Evolutionary conservation across 2,113 vertebrate species (phyloP).

Genomic region (Carassius carassius): DNA sequence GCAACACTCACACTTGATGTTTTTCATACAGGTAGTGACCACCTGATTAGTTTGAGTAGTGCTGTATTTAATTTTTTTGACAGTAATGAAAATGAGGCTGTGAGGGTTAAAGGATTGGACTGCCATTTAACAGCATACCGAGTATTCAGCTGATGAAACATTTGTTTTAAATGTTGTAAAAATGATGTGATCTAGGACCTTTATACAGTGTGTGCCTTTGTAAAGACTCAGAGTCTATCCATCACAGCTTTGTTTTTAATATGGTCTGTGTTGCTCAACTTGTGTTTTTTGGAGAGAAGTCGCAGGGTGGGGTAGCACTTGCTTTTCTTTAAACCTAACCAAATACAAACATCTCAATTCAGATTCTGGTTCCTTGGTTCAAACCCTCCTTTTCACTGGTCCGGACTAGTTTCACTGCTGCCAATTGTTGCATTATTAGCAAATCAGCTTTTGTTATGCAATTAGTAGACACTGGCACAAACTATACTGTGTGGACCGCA

Average conservation of each 20-base stretch:
- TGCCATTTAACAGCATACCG: no score
- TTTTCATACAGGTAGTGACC: not conserved
- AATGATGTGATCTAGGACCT: no score
- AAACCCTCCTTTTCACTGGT: slow-evolving; percentile 19
- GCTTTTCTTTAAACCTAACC: not conserved
- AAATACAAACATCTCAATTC: not conserved
- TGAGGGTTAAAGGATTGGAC: no score
- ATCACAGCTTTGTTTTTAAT: no score
- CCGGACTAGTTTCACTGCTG: slow-evolving; percentile 18
- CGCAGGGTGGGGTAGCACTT: not conserved
- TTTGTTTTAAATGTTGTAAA: no score
- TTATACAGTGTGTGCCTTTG: no score
- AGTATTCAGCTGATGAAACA: no score
- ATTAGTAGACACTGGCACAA: slow-evolving; percentile 15
- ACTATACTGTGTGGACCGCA: not conserved
- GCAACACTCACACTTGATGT: not conserved
- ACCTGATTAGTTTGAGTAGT: no score
- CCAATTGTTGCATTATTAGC: not conserved
- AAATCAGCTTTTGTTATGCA: slow-evolving; percentile 26
- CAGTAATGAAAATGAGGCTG: no score
- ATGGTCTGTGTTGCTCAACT: not conserved
- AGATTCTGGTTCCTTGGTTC: not conserved
- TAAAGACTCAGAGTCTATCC: no score
- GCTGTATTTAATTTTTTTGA: no score
- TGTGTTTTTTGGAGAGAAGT: not conserved